Conservation (phyloP, 2,888 invertebrate genomes). For the Mimachlamys varia region DNA sequence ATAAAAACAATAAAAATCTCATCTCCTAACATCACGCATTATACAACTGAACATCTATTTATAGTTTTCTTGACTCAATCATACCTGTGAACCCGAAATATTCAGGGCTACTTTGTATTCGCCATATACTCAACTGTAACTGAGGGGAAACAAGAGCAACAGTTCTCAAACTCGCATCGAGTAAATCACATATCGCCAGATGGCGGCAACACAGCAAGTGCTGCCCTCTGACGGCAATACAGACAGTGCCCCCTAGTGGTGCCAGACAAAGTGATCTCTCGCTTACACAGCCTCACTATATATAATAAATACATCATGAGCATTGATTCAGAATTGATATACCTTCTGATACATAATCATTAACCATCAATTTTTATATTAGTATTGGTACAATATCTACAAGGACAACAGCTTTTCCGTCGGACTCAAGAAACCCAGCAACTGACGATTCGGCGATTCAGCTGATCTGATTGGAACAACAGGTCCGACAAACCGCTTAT, state of each 20-base stretch:
- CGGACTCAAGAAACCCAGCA: not conserved
- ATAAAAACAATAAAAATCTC: constrained; percentile 24
- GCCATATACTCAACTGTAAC: constrained; percentile 18
- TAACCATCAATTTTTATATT: not conserved
- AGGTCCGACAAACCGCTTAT: not conserved
- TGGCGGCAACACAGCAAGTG: not conserved
- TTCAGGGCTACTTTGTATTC: not conserved
- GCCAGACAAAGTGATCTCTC: not conserved
- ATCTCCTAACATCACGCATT: constrained; percentile 1
- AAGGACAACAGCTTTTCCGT: not conserved
- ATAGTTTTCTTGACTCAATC: constrained; percentile 5
- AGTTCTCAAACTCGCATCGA: not conserved
- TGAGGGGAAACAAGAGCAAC: constrained; percentile 13
- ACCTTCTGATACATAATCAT: not conserved
- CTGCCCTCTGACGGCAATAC: not conserved
- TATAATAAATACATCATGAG: constrained; percentile 34
- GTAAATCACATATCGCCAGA: not conserved
- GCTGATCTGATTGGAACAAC: not conserved
- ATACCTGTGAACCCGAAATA: not conserved
- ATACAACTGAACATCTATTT: constrained; percentile 11
- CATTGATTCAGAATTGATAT: constrained; percentile 32
- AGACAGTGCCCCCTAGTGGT: not conserved
- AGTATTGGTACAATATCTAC: constrained; percentile 25
- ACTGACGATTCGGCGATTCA: not conserved
- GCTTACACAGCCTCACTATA: constrained; percentile 31